Conservation (phyloP, 2,113 vertebrate species). For the Euleptes europaea region DNA sequence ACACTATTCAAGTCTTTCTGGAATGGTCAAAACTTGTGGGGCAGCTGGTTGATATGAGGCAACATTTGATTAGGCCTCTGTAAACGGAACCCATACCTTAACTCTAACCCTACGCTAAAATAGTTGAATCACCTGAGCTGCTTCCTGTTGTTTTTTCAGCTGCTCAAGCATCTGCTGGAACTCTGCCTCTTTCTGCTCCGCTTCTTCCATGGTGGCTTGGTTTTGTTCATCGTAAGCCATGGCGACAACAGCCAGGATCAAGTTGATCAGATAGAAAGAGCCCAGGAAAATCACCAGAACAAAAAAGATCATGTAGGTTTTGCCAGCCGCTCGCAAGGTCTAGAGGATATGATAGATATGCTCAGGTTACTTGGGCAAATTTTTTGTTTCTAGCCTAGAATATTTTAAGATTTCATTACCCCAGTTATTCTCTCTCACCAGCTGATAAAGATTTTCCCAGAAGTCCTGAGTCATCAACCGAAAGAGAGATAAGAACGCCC, state of each 20-base stretch:
- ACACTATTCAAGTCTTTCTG: too few species aligned
- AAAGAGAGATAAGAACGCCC: slow-evolving; percentile 96
- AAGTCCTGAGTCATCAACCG: slow-evolving; percentile 96
- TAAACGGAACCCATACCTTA: not conserved
- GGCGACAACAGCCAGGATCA: slow-evolving; percentile 97
- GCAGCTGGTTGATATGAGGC: not conserved
- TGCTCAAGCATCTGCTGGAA: slow-evolving; percentile 88
- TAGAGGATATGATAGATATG: slow-evolving; percentile 58
- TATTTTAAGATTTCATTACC: not conserved
- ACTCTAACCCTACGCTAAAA: not conserved
- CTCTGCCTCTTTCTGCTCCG: slow-evolving; percentile 87
- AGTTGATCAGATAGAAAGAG: slow-evolving; percentile 96
- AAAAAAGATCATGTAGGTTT: slow-evolving; percentile 97
- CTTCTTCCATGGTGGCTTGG: slow-evolving; percentile 91
- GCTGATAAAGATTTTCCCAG: slow-evolving; percentile 96
- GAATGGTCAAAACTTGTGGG: not conserved
- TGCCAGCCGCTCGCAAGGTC: slow-evolving; percentile 91
- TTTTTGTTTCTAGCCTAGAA: slow-evolving; percentile 30
- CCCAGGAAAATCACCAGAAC: slow-evolving; percentile 98
- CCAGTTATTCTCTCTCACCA: slow-evolving; percentile 73
- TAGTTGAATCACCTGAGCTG: slow-evolving; percentile 78
- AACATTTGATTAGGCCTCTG: not conserved
- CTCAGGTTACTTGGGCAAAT: slow-evolving; percentile 9
- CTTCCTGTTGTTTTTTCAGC: slow-evolving; percentile 88
- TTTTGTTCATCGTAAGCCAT: slow-evolving; percentile 99